These are phyloP conservation scores for Nymphalis io DNA, from an alignment of 1,140 invertebrate genomes.

Conservation along the genomic window DNA sequence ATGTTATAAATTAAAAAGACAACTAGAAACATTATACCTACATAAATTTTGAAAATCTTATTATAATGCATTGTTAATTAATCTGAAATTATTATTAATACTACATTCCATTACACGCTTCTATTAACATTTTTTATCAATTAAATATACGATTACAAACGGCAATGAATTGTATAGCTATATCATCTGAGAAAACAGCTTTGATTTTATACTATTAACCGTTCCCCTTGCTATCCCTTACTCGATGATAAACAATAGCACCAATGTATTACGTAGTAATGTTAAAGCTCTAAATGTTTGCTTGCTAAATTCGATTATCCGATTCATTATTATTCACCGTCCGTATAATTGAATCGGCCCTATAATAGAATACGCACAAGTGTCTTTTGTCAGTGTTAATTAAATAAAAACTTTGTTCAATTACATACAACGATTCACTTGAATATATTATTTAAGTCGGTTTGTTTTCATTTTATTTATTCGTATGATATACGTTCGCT, in stretches of 20 bases:
- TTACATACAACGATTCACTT: background rate
- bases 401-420: slow-evolving; percentile 22
- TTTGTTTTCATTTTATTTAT: background rate
- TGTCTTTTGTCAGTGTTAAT: slow-evolving; percentile 28
- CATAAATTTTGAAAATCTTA: no score
- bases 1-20: no score
- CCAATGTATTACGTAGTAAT: slow-evolving; percentile 9
- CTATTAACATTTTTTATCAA: background rate
- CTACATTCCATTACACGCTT: background rate
- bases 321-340: slow-evolving; percentile 20
- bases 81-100: background rate
- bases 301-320: slow-evolving; percentile 28
- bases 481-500: background rate
- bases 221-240: background rate
- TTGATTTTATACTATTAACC: background rate
- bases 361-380: slow-evolving; percentile 19
- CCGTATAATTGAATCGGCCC: slow-evolving; percentile 28
- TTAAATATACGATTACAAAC: background rate
- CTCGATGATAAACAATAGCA: background rate
- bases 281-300: slow-evolving; percentile 1
- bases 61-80: no score
- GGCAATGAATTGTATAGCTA: slow-evolving; percentile 6
- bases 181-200: slow-evolving; percentile 9
- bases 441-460: background rate
- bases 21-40: no score